phyloP scores from a whole-genome alignment of 2,113 vertebrate genomes.

The Pseudonaja textilis region DNA sequence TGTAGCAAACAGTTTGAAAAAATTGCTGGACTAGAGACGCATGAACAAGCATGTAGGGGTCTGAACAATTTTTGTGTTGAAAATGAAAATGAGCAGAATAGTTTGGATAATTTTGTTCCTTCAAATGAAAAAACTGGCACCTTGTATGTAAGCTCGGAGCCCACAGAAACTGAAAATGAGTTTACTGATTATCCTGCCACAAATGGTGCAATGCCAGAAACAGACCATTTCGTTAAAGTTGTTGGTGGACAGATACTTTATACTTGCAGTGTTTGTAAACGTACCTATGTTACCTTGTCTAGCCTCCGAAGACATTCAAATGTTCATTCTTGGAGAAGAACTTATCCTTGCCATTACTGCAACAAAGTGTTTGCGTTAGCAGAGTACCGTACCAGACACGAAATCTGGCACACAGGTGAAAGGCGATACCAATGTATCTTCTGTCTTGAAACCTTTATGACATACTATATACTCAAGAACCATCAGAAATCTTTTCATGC shows the following conservation, averaged over 20 bases:
- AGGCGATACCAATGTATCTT: slow-evolving; percentile 98
- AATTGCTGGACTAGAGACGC: slow-evolving; percentile 82
- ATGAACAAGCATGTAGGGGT: slow-evolving; percentile 82
- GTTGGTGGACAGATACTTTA: slow-evolving; percentile 85
- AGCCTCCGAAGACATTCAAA: slow-evolving; percentile 96
- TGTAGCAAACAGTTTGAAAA: slow-evolving; percentile 91
- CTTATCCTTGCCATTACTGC: slow-evolving; percentile 97
- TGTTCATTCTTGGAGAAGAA: slow-evolving; percentile 96
- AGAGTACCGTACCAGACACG: slow-evolving; percentile 96
- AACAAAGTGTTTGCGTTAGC: slow-evolving; percentile 97
- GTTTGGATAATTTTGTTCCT: slow-evolving; percentile 57
- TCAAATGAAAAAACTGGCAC: slow-evolving; percentile 64
- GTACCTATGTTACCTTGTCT: slow-evolving; percentile 91
- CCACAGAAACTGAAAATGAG: slow-evolving; percentile 62
- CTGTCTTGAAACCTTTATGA: slow-evolving; percentile 97
- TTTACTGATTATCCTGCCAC: slow-evolving; percentile 61
- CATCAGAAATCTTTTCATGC: slow-evolving; percentile 98
- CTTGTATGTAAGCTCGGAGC: slow-evolving; percentile 51
- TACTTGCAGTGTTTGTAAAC: slow-evolving; percentile 89
- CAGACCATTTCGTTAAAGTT: slow-evolving; percentile 77
- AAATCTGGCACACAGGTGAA: slow-evolving; percentile 98
- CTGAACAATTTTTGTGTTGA: slow-evolving; percentile 49
- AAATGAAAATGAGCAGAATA: slow-evolving; percentile 62
- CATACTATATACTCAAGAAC: slow-evolving; percentile 97
- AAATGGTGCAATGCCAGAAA: slow-evolving; percentile 67